These are phyloP conservation scores for Sebastolobus altivelis DNA, from an alignment of 2,797 vertebrate genomes.

Conservation along the genomic window DNA sequence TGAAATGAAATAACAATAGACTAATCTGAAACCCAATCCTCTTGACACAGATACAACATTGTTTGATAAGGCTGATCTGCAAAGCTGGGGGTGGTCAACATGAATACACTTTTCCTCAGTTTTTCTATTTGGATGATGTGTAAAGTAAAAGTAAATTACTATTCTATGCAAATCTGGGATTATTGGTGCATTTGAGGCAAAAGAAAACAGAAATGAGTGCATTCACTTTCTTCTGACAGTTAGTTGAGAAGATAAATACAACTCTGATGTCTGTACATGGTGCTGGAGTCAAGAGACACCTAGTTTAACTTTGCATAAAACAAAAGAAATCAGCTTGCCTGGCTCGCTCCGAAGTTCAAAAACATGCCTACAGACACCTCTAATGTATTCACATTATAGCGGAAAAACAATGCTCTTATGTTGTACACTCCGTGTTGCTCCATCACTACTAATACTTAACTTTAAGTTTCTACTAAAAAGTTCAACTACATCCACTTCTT, in stretches of 20 bases:
- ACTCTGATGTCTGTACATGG: background rate
- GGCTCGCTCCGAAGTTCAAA: background rate
- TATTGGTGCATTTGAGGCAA: conserved; percentile 9
- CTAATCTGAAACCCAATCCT: conserved; percentile 49
- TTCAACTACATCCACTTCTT: too few species aligned
- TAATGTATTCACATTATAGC: background rate
- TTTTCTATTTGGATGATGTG: conserved; percentile 4
- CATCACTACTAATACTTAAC: background rate
- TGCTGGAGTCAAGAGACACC: background rate
- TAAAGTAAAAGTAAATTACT: conserved; percentile 26
- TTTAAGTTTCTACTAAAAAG: background rate
- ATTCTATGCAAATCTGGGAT: conserved; percentile 1
- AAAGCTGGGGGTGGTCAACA: conserved; percentile 39
- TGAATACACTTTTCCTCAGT: background rate
- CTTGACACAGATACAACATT: conserved; percentile 44
- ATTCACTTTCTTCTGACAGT: background rate
- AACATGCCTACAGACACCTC: background rate
- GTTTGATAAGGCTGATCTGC: conserved; percentile 35
- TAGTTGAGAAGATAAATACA: background rate
- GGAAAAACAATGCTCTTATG: background rate
- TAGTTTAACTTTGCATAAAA: background rate
- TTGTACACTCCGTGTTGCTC: background rate
- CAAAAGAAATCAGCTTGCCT: background rate
- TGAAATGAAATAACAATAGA: conserved; percentile 52
- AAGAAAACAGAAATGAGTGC: background rate